A percentile compares a stretch with the other conserved stretches of the same genome.
Conservation (phyloP, 2,113 vertebrate genomes). For the Malurus cyaneus region DNA sequence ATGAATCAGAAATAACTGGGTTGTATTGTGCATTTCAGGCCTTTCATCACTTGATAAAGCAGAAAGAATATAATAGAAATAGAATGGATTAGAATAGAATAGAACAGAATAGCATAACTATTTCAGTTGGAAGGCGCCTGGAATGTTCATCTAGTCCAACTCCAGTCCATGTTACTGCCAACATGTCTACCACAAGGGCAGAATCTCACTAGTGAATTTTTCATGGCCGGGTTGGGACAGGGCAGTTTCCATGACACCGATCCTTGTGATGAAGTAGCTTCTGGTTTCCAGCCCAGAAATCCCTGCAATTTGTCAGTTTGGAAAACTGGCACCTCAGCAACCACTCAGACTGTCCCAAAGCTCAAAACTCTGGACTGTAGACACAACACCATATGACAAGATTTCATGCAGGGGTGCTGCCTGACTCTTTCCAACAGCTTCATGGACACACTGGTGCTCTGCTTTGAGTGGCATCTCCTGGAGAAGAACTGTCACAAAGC, state of each 20-base stretch:
- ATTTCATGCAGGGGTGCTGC: neutral
- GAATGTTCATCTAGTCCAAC: neutral
- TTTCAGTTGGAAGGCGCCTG: neutral
- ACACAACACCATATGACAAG: neutral
- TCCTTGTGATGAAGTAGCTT: neutral
- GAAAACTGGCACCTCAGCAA: neutral
- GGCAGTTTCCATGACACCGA: neutral
- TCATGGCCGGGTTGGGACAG: neutral
- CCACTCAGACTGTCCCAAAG: neutral
- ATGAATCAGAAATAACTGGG: conserved; percentile 1
- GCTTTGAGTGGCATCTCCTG: neutral
- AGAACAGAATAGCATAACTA: neutral
- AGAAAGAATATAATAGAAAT: neutral
- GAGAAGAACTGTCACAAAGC: neutral
- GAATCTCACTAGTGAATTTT: neutral
- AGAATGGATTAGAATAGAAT: neutral
- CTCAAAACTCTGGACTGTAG: neutral
- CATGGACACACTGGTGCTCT: fast-evolving
- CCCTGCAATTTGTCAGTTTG: neutral
- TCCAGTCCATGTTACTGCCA: neutral
- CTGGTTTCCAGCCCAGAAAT: neutral
- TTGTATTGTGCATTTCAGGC: neutral
- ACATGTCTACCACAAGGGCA: neutral
- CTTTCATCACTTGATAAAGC: neutral
- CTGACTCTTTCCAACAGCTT: neutral